Percentiles rank a stretch among this genome's conserved stretches.
phyloP scores from a whole-genome alignment of 2,888 invertebrate genomes.

The Xiphydria camelus region DNA sequence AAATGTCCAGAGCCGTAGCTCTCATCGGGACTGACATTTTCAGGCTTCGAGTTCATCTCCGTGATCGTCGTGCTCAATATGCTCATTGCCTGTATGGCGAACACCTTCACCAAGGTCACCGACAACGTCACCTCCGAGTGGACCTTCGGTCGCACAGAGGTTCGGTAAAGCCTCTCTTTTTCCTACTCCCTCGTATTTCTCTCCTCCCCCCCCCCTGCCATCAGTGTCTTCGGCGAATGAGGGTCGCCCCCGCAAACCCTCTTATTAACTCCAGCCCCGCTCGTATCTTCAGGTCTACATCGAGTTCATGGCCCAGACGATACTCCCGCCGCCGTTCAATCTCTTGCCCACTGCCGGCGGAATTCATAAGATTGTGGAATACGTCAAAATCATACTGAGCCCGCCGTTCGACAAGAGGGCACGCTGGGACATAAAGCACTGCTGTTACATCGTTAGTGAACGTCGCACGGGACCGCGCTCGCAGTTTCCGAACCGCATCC shows the following conservation, averaged over 20 bases:
- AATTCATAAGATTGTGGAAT: constrained; percentile 58
- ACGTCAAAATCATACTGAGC: constrained; percentile 56
- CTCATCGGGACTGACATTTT: constrained; percentile 34
- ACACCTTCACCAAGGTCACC: constrained; percentile 72
- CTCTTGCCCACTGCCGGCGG: constrained; percentile 67
- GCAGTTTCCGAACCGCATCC: too few species aligned
- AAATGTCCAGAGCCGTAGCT: too few species aligned
- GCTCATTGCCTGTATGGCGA: constrained; percentile 80
- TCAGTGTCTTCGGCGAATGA: neutral
- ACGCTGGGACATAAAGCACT: constrained; percentile 59
- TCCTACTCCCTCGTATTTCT: neutral
- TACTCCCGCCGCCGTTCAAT: constrained; percentile 74
- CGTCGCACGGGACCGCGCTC: too few species aligned
- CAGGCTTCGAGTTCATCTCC: constrained; percentile 69
- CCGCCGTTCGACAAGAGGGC: constrained; percentile 54
- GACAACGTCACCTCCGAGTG: constrained; percentile 74
- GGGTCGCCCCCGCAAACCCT: neutral
- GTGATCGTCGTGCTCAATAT: constrained; percentile 76
- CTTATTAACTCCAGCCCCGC: too few species aligned
- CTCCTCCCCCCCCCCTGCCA: neutral
- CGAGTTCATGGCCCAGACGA: constrained; percentile 72
- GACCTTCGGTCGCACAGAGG: constrained; percentile 75
- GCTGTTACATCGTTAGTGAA: constrained; percentile 55
- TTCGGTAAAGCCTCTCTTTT: constrained; percentile 18
- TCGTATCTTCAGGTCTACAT: constrained; percentile 65